Evolutionary conservation across 2,888 invertebrate genomes (phyloP), one percentile per base, ranked within the genome.

Genomic region (Polydrusus tereticollis): DNA sequence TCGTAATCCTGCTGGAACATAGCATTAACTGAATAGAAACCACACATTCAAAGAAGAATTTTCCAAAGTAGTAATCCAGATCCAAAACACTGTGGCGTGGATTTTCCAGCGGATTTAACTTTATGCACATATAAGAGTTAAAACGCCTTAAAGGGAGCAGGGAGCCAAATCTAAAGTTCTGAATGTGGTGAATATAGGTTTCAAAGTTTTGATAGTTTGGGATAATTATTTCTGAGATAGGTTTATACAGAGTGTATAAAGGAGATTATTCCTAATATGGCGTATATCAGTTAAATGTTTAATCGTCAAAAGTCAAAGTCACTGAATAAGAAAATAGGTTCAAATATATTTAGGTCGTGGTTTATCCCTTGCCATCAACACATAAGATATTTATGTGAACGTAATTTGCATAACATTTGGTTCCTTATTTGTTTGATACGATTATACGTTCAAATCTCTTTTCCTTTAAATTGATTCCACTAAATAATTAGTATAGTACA

Each of bases 31-130:
- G 23, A 47, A 21, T 47, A 47, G 23, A n/a, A 47, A 23, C 21
- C 47, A n/a, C 23, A 21, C 47, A 47, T 52, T 65, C 23, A 50
- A 36, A 68, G 50, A 60, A 68, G 59, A 38, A 50, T 60, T 68
- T 50, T 52, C 36, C 55, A 62, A 69, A 69, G 58, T n/a, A n/a
- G n/a, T 69, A 64, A 69, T 69, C 52, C 58, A 63, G 60, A 69
- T 69, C 58, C 23, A 23, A 52, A 69, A 63, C 52, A 64, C 60
- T 58, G 60, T 43, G 36, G 58, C 45, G 57, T 58, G 58, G 69
- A 58, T 69, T 69, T 69, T 64, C 59, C 64, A 50, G 18, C 36
- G 64, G 50, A 69, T 69, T 69, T 64, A 69, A 69, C 69, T 63
- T 60, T 69, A 63, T 63, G 69, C 21, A 59, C 69, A 18, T 43